Conservation (phyloP, 2,797 vertebrate species). For the Darevskia nairensis region DNA sequence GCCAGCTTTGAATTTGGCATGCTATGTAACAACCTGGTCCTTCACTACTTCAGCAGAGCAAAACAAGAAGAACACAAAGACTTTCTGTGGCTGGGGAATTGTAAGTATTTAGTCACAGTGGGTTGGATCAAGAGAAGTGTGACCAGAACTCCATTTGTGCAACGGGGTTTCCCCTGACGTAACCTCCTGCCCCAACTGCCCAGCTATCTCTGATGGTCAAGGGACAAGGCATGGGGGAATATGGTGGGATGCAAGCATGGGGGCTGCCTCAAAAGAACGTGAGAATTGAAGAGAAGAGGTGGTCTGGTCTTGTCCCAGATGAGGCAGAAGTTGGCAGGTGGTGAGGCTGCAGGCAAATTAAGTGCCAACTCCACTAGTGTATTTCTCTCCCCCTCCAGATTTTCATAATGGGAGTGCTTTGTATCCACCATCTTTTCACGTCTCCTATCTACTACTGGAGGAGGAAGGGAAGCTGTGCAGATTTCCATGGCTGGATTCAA, state of each 20-base stretch:
- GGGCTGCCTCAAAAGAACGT: no score
- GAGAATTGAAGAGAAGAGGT: not conserved
- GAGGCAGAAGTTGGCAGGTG: no score
- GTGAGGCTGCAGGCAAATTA: no score
- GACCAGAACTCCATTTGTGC: not conserved
- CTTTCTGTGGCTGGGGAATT: not conserved
- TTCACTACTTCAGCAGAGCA: not conserved
- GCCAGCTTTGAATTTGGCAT: not conserved
- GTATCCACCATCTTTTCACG: fast-evolving
- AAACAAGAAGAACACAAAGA: not conserved
- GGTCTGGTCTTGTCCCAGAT: no score
- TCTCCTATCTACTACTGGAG: no score
- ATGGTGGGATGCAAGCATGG: not conserved
- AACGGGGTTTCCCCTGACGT: no score
- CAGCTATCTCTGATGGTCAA: not conserved
- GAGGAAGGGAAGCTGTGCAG: no score
- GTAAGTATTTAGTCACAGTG: not conserved
- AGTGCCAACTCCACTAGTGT: no score
- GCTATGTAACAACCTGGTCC: not conserved
- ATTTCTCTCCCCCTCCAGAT: no score
- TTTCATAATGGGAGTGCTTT: no score
- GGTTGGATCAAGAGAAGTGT: not conserved
- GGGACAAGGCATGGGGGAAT: not conserved
- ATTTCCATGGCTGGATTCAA: slow-evolving; percentile 32
- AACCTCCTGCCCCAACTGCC: no score